A percentile compares a stretch with the other conserved stretches of the same genome.
Evolutionary conservation across 2,113 vertebrate species (phyloP).

Genomic region (Capreolus pygargus): DNA sequence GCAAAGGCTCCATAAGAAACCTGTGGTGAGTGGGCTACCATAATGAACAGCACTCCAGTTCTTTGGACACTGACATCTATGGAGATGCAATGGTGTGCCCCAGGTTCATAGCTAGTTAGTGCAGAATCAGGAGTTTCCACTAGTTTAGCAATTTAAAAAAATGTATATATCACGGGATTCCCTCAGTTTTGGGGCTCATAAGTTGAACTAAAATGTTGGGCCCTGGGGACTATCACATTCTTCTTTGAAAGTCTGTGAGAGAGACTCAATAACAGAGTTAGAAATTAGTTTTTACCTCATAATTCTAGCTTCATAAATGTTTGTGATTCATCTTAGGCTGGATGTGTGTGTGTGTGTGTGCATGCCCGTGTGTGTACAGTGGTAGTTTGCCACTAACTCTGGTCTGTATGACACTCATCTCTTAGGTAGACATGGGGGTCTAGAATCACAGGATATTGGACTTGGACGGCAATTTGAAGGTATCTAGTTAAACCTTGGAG

Average conservation of each 20-base stretch:
- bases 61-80: too few species aligned
- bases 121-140: not conserved
- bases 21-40: not conserved
- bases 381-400: not conserved
- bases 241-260: not conserved
- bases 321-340: not conserved
- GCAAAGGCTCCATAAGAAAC: accelerated
- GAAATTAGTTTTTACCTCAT: not conserved
- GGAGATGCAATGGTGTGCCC: accelerated
- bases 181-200: not conserved
- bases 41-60: not conserved
- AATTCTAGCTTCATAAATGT: not conserved
- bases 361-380: accelerated
- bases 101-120: not conserved
- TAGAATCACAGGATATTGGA: not conserved
- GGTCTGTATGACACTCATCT: accelerated
- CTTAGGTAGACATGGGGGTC: not conserved
- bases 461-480: not conserved
- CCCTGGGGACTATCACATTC: not conserved
- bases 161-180: not conserved
- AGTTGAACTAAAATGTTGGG: not conserved
- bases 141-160: not conserved
- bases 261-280: not conserved
- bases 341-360: not conserved
- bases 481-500: not conserved